Evolutionary conservation across 2,113 vertebrate genomes (phyloP).

Genomic region (Paracanthobrama guichenoti): DNA sequence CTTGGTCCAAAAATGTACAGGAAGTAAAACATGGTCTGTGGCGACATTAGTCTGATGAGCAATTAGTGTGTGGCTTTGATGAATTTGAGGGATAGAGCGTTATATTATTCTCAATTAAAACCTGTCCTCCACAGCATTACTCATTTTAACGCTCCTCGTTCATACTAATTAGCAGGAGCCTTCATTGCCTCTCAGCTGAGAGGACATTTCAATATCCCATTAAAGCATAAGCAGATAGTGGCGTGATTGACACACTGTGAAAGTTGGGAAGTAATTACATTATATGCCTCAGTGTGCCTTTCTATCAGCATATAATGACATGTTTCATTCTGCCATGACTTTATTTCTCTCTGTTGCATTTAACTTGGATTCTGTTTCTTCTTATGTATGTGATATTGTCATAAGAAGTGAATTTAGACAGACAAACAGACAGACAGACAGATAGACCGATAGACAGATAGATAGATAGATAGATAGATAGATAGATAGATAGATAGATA

Average conservation of each 20-base stretch:
- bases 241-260: constrained; percentile 75
- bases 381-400: background rate
- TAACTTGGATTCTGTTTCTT: background rate
- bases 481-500: background rate
- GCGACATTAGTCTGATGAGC: constrained; percentile 62
- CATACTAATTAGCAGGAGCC: constrained; percentile 77
- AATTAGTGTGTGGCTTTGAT: constrained; percentile 68
- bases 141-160: constrained; percentile 78
- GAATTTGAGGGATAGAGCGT: constrained; percentile 74
- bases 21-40: constrained; percentile 42
- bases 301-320: constrained; percentile 65
- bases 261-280: constrained; percentile 74
- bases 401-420: background rate
- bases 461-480: background rate
- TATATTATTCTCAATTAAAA: constrained; percentile 82
- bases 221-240: constrained; percentile 75
- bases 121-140: constrained; percentile 77
- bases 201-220: constrained; percentile 80
- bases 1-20: constrained; percentile 31
- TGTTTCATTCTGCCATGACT: constrained; percentile 60
- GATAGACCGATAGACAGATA: background rate
- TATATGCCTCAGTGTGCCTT: constrained; percentile 71
- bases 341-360: background rate
- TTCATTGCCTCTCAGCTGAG: constrained; percentile 71
- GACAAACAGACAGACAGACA: background rate